A percentile compares a stretch with the other conserved stretches of the same genome.
Conservation (phyloP, 64 coral and sea anemone species). For the Orbicella faveolata region DNA sequence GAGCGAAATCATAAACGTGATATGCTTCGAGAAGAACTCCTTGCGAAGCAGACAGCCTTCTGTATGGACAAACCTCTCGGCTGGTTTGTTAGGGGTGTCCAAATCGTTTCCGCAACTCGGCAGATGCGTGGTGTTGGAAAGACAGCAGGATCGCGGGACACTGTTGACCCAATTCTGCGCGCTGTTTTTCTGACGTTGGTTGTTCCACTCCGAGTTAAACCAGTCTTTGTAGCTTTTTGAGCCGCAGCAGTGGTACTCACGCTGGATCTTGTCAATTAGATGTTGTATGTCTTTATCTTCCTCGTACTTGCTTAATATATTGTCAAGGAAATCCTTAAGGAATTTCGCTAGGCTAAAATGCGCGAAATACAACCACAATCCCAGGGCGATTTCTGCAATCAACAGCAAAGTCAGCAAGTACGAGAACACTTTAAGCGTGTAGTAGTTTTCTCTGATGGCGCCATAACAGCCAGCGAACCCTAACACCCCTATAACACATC, state of each 20-base stretch:
- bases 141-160: constrained; percentile 74
- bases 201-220: constrained; percentile 74
- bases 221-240: constrained; percentile 63
- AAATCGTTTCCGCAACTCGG: constrained; percentile 58
- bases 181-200: constrained; percentile 59
- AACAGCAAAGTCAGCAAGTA: constrained; percentile 58
- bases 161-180: constrained; percentile 26
- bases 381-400: constrained; percentile 56
- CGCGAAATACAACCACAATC: constrained; percentile 69
- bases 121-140: constrained; percentile 59
- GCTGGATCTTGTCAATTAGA: constrained; percentile 61
- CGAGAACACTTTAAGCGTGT: constrained; percentile 51
- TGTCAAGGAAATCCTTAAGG: constrained; percentile 46
- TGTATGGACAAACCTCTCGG: constrained; percentile 47
- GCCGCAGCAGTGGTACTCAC: constrained; percentile 60
- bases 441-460: constrained; percentile 60
- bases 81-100: constrained; percentile 44
- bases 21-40: constrained; percentile 11
- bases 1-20: background rate
- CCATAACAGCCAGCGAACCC: constrained; percentile 73
- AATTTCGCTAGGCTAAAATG: constrained; percentile 58
- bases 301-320: constrained; percentile 59
- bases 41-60: constrained; percentile 47
- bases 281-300: constrained; percentile 29
- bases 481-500: constrained; percentile 49